phyloP scores from a whole-genome alignment of 2,888 invertebrate species.

The Mechanitis messenoides region DNA sequence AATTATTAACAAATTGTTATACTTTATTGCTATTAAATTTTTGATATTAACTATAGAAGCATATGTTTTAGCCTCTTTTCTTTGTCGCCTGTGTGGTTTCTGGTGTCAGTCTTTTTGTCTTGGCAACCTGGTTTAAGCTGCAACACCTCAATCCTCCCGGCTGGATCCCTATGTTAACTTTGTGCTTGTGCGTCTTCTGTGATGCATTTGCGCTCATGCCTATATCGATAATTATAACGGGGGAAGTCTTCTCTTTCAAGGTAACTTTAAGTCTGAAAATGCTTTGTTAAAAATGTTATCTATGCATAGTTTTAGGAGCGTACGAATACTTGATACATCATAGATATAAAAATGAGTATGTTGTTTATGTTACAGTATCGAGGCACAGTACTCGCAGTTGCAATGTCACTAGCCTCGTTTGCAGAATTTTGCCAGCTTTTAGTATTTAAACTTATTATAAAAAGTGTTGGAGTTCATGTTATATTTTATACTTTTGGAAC shows the following conservation, averaged over 20 bases:
- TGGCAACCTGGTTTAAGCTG: slow-evolving; percentile 35
- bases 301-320: too few relatives aligned
- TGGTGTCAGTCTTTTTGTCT: slow-evolving; percentile 32
- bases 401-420: slow-evolving; percentile 32
- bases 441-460: slow-evolving; percentile 33
- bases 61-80: slow-evolving; percentile 30
- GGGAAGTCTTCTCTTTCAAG: slow-evolving; percentile 53
- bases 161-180: slow-evolving; percentile 40
- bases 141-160: slow-evolving; percentile 23
- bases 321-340: too few relatives aligned
- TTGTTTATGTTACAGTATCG: slow-evolving; percentile 32
- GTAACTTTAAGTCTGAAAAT: slow-evolving; percentile 18
- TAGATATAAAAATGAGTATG: too few relatives aligned
- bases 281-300: too few relatives aligned
- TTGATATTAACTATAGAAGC: too few relatives aligned
- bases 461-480: slow-evolving; percentile 32
- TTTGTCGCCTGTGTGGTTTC: slow-evolving; percentile 31
- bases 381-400: slow-evolving; percentile 34
- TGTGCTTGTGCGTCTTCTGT: slow-evolving; percentile 53
- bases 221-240: slow-evolving; percentile 49
- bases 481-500: slow-evolving; percentile 37
- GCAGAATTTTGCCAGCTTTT: slow-evolving; percentile 36
- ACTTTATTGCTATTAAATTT: too few relatives aligned
- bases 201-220: slow-evolving; percentile 57
- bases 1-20: too few relatives aligned